Evolutionary conservation across 2,888 invertebrate genomes (phyloP), one percentile per base, ranked within the genome.

Genomic region (Netelia melanura): DNA sequence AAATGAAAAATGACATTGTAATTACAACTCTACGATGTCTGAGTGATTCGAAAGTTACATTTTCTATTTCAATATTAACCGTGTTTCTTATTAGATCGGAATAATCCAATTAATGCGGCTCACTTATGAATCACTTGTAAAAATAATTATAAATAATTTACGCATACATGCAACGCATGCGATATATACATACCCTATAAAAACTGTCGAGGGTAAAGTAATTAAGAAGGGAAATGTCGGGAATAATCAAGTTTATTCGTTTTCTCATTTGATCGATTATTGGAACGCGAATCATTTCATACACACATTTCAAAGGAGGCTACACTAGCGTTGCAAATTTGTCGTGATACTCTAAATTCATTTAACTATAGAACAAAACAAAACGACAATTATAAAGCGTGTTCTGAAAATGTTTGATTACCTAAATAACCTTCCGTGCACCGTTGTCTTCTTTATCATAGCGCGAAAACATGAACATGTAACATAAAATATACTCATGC

Each of bases 381-480:
- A 10, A 48, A 48, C 11, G 48, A 14, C 74, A 86, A 88, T 85
- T 84, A 87, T 85, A 85, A 87, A 86, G 86, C 84, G 80, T 79
- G 6, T 38, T 38, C 1, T 38, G 38, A 38, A 38, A 62, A 14
- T 25, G 38, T 72, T 68, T 48, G 14, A 71, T 56, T 72, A 61
- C 84, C 83, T 81, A 81, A 86, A 87, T 87, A 88, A 89, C 54
- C 84, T 89, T 88, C 78, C 14, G 48, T 10, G 48, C 48, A 48
- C 6, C 38, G 6, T 38, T 8, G n/a, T 52, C 58, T 21, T 48
- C 70, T 43, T 64, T 48, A 56, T 61, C 72, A 67, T 25, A 75
- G 74, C 43, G 30, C 44, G 38, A 11, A 25, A 48, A 14, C n/a
- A 65, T 70, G 38, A 70, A 21, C 17, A 58, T 25, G 58, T 11